Percentiles rank a stretch among this genome's conserved stretches.
These are phyloP conservation scores for Tylochromis polylepis DNA, from an alignment of 2,113 vertebrate species.

Conservation along the genomic window DNA sequence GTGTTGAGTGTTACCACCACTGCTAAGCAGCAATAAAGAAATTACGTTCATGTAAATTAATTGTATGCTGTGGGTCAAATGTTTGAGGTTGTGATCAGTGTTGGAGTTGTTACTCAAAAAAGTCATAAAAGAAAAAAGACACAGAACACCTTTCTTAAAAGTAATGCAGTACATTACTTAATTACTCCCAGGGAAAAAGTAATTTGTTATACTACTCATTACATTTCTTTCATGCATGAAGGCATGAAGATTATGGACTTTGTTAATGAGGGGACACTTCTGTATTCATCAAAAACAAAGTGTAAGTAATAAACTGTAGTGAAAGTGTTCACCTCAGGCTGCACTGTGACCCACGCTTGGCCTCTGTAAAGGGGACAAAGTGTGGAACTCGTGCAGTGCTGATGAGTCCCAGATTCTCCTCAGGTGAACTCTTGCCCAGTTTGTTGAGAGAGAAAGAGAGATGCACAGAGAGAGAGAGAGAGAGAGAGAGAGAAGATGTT, in stretches of 20 bases:
- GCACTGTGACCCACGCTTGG: not conserved
- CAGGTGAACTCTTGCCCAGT: slow-evolving; percentile 46
- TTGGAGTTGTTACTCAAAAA: not conserved
- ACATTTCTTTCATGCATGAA: not conserved
- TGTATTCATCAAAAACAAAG: not conserved
- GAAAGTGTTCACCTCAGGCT: not conserved
- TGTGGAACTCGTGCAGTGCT: slow-evolving; percentile 14
- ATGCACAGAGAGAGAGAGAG: not conserved
- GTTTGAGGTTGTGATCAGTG: not conserved
- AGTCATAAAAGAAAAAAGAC: too few species aligned
- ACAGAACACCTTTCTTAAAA: not conserved
- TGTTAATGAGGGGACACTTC: not conserved
- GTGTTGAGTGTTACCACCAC: not conserved
- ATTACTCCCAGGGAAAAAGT: not conserved
- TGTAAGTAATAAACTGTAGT: not conserved
- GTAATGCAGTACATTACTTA: not conserved
- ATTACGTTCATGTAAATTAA: not conserved
- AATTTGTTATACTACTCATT: not conserved
- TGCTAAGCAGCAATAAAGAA: not conserved
- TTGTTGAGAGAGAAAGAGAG: not conserved
- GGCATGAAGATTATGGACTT: not conserved
- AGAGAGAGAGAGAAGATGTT: not conserved
- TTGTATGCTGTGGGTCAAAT: rapidly evolving
- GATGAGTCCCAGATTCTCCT: slow-evolving; percentile 46
- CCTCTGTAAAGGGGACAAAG: slow-evolving; percentile 20